Evolutionary conservation across 2,888 invertebrate genomes (phyloP).

Genomic region (Adela reaumurella): DNA sequence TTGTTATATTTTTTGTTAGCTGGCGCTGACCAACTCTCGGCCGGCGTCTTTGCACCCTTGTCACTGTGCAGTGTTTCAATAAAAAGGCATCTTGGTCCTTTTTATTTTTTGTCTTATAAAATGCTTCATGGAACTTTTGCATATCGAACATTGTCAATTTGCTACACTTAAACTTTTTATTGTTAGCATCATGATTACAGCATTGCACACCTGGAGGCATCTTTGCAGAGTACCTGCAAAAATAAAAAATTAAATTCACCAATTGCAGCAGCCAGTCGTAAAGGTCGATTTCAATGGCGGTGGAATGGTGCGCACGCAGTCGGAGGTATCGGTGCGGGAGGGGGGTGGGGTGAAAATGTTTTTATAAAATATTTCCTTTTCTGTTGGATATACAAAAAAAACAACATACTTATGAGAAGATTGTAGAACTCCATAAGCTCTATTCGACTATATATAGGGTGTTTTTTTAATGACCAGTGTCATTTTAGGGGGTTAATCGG

Average conservation of each 20-base stretch:
- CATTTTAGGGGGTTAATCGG: no score
- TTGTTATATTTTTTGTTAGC: constrained; percentile 10
- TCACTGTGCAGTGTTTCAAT: constrained; percentile 9
- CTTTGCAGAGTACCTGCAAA: constrained; percentile 9
- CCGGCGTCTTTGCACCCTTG: constrained; percentile 7
- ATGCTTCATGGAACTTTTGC: constrained; percentile 6
- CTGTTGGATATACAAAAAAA: no score
- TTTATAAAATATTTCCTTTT: no score
- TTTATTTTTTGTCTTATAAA: constrained; percentile 11
- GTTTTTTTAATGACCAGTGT: no score
- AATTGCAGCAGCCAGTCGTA: no score
- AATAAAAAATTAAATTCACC: constrained; percentile 4
- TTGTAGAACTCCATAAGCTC: no score
- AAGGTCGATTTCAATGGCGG: no score
- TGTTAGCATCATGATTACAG: constrained; percentile 9
- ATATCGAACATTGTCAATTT: constrained; percentile 4
- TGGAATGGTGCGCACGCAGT: no score
- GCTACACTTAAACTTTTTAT: constrained; percentile 7
- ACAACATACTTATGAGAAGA: no score
- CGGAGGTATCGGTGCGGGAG: no score
- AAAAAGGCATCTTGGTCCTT: constrained; percentile 12
- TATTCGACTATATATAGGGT: no score
- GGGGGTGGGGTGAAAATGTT: no score
- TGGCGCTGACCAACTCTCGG: constrained; percentile 9
- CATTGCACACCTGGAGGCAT: constrained; percentile 6